Conservation (phyloP, 1,140 invertebrate species). For the Conus ventricosus region DNA sequence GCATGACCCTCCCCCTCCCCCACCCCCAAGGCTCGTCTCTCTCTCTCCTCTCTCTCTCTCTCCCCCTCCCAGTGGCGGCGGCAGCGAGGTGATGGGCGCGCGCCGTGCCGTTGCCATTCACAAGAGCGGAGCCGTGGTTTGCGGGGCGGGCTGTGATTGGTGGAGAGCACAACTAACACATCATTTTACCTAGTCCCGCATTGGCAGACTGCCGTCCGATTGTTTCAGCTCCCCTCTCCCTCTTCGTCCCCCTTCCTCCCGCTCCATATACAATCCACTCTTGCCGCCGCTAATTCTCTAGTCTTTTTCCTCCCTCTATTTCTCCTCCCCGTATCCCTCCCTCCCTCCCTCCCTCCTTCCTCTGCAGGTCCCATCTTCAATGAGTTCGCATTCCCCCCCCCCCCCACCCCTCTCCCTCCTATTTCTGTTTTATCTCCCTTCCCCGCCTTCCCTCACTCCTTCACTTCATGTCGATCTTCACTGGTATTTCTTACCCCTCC, state of each 20-base stretch:
- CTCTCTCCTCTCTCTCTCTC: not conserved
- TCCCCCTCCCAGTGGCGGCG: not conserved
- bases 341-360: not conserved
- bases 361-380: conserved; percentile 7
- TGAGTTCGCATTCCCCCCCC: not conserved
- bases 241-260: not conserved
- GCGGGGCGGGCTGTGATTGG: not conserved
- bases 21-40: not conserved
- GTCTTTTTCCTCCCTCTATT: not conserved
- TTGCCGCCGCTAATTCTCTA: not conserved
- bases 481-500: conserved; percentile 29
- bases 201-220: conserved; percentile 32
- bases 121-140: not conserved
- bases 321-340: not conserved
- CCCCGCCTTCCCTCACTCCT: not conserved
- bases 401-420: not conserved
- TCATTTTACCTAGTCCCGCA: conserved; percentile 34
- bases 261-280: not conserved
- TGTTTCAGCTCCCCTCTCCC: not conserved
- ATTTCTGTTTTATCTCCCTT: not conserved
- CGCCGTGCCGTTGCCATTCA: conserved; percentile 14
- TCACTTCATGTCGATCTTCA: not conserved
- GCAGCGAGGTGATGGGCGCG: not conserved
- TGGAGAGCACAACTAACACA: conserved; percentile 28
- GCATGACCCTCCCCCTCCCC: too few species aligned